phyloP scores from a whole-genome alignment of 2,888 invertebrate genomes.

The Tiliacea aurago region DNA sequence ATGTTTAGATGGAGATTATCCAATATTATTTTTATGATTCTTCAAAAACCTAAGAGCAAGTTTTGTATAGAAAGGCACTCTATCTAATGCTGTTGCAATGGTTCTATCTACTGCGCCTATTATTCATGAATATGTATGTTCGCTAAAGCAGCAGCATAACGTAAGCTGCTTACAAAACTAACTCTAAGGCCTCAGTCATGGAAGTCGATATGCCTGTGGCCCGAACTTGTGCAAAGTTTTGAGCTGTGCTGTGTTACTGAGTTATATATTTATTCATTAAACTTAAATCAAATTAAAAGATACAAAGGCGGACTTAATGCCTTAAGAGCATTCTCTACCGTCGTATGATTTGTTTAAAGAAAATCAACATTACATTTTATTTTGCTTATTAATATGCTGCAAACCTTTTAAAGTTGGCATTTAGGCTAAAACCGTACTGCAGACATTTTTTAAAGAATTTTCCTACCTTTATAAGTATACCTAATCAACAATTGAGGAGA shows the following conservation, averaged over 20 bases:
- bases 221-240: neutral
- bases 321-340: neutral
- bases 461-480: too few species aligned
- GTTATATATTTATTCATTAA: neutral
- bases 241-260: neutral
- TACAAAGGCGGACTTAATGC: neutral
- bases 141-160: neutral
- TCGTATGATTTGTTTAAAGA: neutral
- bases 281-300: neutral
- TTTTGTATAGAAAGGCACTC: neutral
- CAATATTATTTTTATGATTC: too few species aligned
- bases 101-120: neutral
- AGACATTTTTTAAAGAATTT: neutral
- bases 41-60: too few species aligned
- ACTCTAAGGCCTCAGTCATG: neutral
- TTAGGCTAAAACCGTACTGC: too few species aligned
- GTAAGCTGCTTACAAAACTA: neutral
- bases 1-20: too few species aligned
- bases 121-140: neutral
- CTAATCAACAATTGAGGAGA: too few species aligned
- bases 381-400: neutral
- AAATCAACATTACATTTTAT: neutral
- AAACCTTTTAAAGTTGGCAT: neutral
- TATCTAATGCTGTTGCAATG: neutral
- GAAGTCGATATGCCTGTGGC: neutral